Percentiles rank a stretch among this genome's conserved stretches.
Conservation (phyloP, 1,140 invertebrate species). For the Trachymyrmex septentrionalis region DNA sequence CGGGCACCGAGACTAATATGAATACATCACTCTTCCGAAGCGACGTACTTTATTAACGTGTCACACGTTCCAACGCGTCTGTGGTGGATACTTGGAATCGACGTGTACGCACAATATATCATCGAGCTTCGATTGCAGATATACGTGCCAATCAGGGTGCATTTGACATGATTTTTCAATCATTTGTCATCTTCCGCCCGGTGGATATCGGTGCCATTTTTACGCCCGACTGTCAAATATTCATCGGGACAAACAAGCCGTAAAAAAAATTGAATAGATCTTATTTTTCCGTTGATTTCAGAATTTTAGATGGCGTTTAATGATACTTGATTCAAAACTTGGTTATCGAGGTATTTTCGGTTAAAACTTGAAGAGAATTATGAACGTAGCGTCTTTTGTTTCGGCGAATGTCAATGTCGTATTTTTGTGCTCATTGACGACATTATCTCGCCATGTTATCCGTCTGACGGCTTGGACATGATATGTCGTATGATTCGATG, state of each 20-base stretch:
- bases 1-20: constrained; percentile 37
- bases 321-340: background rate
- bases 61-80: constrained; percentile 3
- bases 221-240: constrained; percentile 22
- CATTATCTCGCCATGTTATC: background rate
- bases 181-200: constrained; percentile 29
- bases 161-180: constrained; percentile 53
- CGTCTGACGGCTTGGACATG: background rate
- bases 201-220: background rate
- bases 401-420: background rate
- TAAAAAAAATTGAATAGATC: background rate
- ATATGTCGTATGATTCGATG: constrained; percentile 24
- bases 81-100: constrained; percentile 31
- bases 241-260: constrained; percentile 25
- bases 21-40: constrained; percentile 33
- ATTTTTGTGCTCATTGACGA: constrained; percentile 21
- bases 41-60: constrained; percentile 54
- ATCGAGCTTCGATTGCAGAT: constrained; percentile 48
- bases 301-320: background rate
- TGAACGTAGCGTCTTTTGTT: background rate
- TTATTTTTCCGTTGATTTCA: constrained; percentile 3
- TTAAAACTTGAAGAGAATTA: background rate
- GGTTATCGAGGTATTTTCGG: background rate
- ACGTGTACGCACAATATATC: constrained; percentile 51
- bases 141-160: constrained; percentile 33